phyloP scores from a whole-genome alignment of 2,113 vertebrate species.

The Tachycineta bicolor region DNA sequence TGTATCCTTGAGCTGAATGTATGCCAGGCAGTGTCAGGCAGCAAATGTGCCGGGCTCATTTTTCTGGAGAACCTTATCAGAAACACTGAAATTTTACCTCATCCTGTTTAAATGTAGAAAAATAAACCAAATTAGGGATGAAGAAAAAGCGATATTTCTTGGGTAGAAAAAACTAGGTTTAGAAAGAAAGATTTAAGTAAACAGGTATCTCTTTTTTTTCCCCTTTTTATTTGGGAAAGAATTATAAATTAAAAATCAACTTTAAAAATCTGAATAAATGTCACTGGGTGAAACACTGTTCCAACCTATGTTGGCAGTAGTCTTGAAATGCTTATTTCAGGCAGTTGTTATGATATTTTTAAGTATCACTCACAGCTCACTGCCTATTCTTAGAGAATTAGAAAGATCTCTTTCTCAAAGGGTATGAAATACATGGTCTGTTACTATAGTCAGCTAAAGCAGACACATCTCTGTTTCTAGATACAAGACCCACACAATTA shows the following conservation, averaged over 20 bases:
- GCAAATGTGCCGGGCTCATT: not conserved
- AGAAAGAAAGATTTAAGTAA: not conserved
- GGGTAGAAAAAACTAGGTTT: not conserved
- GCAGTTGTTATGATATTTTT: not conserved
- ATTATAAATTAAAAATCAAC: not conserved
- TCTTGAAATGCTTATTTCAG: not conserved
- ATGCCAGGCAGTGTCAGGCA: not conserved
- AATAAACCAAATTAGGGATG: not conserved
- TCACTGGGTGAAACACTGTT: not conserved
- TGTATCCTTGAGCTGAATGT: not conserved
- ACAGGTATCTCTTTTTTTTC: not conserved
- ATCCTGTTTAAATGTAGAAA: not conserved
- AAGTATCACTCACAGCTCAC: not conserved
- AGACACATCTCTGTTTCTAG: not conserved
- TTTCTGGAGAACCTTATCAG: not conserved
- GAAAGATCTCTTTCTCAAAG: not conserved
- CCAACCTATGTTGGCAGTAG: not conserved
- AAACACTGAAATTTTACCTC: not conserved
- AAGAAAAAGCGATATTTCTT: not conserved
- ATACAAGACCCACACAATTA: not conserved
- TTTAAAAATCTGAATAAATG: not conserved
- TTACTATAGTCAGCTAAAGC: not conserved
- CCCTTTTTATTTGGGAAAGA: not conserved
- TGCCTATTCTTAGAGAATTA: not conserved
- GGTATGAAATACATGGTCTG: not conserved